These are phyloP conservation scores for Myotis lucifugus DNA, from an alignment of 2,113 vertebrate genomes.

Conservation along the genomic window DNA sequence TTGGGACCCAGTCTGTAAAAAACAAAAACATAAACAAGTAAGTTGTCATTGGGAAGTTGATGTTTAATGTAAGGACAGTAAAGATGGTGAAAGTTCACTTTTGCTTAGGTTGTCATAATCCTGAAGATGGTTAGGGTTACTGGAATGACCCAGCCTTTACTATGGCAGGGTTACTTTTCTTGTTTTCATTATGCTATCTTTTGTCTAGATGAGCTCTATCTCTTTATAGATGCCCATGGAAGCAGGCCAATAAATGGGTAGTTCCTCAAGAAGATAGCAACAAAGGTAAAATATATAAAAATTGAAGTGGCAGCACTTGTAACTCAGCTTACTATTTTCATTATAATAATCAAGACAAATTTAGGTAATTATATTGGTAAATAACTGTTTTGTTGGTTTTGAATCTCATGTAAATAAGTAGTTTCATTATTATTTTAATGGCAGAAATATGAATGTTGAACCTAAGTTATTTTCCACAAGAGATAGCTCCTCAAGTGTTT, in stretches of 20 bases:
- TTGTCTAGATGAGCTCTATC: not conserved
- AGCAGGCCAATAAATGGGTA: constrained; percentile 41
- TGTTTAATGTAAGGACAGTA: not conserved
- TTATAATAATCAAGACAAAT: constrained; percentile 57
- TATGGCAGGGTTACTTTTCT: not conserved
- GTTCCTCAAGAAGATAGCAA: constrained; percentile 56
- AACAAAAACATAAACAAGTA: not conserved
- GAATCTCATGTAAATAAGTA: constrained; percentile 36
- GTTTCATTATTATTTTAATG: constrained; percentile 16
- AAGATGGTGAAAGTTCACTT: not conserved
- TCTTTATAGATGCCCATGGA: not conserved
- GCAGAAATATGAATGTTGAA: not conserved
- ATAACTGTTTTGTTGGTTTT: not conserved
- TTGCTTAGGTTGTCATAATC: not conserved
- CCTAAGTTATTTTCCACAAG: not conserved
- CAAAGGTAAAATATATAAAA: constrained; percentile 51
- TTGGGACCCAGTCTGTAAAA: not conserved
- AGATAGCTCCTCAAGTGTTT: not conserved
- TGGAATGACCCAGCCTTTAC: not conserved
- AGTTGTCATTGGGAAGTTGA: not conserved
- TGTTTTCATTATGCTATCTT: not conserved
- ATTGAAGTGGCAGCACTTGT: constrained; percentile 40
- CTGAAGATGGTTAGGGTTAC: not conserved
- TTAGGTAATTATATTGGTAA: constrained; percentile 25
- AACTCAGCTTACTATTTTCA: constrained; percentile 52